Evolutionary conservation across 2,113 vertebrate genomes (phyloP).

Genomic region (Capricornis sumatraensis): DNA sequence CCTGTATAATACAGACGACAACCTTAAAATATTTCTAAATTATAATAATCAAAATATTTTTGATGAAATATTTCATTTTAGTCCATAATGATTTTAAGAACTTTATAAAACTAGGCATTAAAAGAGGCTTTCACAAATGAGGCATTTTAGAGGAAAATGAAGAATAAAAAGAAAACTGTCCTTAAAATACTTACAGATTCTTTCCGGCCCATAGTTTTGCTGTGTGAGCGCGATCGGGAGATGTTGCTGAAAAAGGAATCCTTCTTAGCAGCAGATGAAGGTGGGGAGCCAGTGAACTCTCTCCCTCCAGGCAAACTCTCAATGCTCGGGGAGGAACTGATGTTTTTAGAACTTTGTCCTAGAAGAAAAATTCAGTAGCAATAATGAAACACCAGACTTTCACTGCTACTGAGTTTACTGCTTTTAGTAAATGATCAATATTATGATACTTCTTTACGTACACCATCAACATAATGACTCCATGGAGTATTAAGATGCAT

Average conservation of each 20-base stretch:
- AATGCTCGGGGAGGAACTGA: slow-evolving; percentile 93
- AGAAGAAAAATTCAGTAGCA: slow-evolving; percentile 66
- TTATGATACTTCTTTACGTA: not conserved
- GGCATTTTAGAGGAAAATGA: not conserved
- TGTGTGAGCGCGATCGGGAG: slow-evolving; percentile 96
- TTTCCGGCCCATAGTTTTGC: slow-evolving; percentile 93
- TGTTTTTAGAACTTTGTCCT: slow-evolving; percentile 90
- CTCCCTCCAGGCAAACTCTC: slow-evolving; percentile 91
- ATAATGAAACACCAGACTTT: slow-evolving; percentile 39
- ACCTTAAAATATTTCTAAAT: slow-evolving; percentile 1
- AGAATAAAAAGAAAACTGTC: not conserved
- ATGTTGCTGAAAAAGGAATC: slow-evolving; percentile 96
- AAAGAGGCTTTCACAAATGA: not conserved
- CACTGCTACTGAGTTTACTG: not conserved
- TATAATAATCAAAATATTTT: not conserved
- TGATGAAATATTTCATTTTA: not conserved
- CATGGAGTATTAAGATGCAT: slow-evolving; percentile 31
- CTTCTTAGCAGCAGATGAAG: slow-evolving; percentile 91
- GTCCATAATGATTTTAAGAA: not conserved
- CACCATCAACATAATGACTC: slow-evolving; percentile 52
- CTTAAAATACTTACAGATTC: slow-evolving; percentile 86
- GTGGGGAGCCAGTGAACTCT: slow-evolving; percentile 91
- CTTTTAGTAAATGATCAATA: not conserved
- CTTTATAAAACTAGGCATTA: not conserved
- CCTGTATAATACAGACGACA: not conserved